Conservation (phyloP, 2,888 invertebrate genomes). For the Mesodorylaimus sp. region DNA sequence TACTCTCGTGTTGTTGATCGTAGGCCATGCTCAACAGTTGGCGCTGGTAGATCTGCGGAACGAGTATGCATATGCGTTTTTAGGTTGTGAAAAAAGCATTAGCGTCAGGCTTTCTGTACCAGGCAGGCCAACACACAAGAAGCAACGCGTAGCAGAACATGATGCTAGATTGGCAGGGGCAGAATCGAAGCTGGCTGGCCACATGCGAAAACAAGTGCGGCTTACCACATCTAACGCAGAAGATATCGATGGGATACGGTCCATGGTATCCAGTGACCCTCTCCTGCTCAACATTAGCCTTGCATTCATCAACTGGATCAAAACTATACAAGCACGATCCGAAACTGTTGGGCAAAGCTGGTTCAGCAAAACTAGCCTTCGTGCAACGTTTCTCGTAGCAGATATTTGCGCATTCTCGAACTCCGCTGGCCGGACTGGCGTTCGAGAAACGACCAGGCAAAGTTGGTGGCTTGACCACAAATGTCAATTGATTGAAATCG, state of each 20-base stretch:
- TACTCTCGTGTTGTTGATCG: too few species aligned
- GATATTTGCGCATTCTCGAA: neutral
- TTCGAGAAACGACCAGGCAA: too few species aligned
- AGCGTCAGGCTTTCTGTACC: too few species aligned
- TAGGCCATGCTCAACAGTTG: too few species aligned
- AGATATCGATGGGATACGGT: neutral
- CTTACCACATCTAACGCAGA: neutral
- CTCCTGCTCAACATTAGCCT: neutral
- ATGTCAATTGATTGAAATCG: too few species aligned
- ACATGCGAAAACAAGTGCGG: too few species aligned
- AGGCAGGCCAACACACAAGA: too few species aligned
- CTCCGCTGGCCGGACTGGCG: neutral
- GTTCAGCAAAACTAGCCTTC: neutral
- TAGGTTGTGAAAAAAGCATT: too few species aligned
- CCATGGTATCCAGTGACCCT: neutral
- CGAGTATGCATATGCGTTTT: too few species aligned
- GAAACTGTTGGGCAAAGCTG: neutral
- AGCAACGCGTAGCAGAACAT: neutral
- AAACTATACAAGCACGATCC: neutral
- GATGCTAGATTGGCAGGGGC: neutral
- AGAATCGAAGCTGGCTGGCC: neutral
- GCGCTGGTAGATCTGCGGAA: too few species aligned
- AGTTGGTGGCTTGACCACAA: too few species aligned
- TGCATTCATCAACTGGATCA: neutral
- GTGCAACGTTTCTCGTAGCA: neutral